Base-by-base conservation (phyloP, 2,888 invertebrate genomes). In the Cheilosia vulpina region DNA sequence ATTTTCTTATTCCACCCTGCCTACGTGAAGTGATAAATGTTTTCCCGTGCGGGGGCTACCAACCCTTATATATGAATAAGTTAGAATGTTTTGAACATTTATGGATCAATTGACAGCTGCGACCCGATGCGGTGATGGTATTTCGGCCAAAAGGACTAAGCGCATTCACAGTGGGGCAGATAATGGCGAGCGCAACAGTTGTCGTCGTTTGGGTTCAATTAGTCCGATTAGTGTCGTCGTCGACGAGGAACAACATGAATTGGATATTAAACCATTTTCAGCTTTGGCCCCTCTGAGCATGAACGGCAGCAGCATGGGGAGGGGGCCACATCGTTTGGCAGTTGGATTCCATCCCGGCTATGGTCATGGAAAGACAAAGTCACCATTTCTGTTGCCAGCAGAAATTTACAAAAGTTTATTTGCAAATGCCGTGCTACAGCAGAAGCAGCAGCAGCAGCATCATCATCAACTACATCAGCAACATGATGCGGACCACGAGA, bases 361-460 rank as follows among this genome's bases (percentile, higher is more conserved):
- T 43, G 81, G 87, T 19, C 85, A 87, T 65, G 72, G 79, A 17
- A 87, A 85, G 79, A 87, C 72, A 71, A 87, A 79, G n/a, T 83
- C 75, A 66, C 93, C 94, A 17, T 95, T 95, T 89, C 91, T 96
- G 66, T 93, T 96, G 85, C 96, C 96, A 11, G 95, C 96, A 73
- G 96, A 96, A 90, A 93, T 96, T 88, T 96, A 96, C 90, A 96
- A 96, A 92, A 96, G 95, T 89, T 94, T 96, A 85, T 92, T 96
- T 89, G 96, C 96, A 13, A 96, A 94, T 90, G 95, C 95, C n/a
- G 94, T 94, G 17, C 87, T 92, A 13, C 93, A 94, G 68, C 94
- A 94, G 58, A 94, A 90, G 19, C 90, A 89, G 31, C 71, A 71
- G 24, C 73, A 71, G 1, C 72, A 87, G 7, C 66, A 55, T 13